Percentiles rank a stretch among this genome's conserved stretches.
Conservation (phyloP, 2,113 vertebrate genomes). For the Corythornis vintsioides region DNA sequence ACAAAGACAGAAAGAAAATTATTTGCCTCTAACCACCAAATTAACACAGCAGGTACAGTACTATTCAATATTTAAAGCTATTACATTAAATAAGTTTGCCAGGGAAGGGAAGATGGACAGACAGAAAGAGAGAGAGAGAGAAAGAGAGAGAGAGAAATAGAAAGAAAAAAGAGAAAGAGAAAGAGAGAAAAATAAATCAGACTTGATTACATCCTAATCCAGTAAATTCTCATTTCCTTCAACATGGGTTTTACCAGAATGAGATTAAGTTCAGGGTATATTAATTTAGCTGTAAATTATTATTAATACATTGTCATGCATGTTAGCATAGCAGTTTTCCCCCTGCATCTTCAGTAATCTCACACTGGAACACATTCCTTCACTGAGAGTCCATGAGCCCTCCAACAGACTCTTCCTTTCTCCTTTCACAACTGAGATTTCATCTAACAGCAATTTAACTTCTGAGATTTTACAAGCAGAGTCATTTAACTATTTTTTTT, state of each 20-base stretch:
- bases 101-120: neutral
- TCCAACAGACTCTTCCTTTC: neutral
- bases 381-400: fast-evolving
- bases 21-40: neutral
- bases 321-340: neutral
- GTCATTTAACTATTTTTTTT: neutral
- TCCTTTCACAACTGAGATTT: neutral
- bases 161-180: too few species aligned
- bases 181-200: neutral
- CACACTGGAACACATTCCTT: neutral
- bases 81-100: neutral
- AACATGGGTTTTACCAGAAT: neutral
- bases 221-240: slow-evolving; percentile 37
- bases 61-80: neutral
- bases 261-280: neutral
- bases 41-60: neutral
- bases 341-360: neutral
- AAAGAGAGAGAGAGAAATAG: neutral
- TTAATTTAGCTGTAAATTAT: slow-evolving; percentile 32
- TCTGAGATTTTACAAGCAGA: neutral
- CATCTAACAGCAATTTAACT: neutral
- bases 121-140: neutral
- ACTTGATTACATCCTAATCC: neutral
- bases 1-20: neutral
- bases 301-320: neutral